phyloP scores from a whole-genome alignment of 2,797 vertebrate species.

The Peromyscus aztecus region DNA sequence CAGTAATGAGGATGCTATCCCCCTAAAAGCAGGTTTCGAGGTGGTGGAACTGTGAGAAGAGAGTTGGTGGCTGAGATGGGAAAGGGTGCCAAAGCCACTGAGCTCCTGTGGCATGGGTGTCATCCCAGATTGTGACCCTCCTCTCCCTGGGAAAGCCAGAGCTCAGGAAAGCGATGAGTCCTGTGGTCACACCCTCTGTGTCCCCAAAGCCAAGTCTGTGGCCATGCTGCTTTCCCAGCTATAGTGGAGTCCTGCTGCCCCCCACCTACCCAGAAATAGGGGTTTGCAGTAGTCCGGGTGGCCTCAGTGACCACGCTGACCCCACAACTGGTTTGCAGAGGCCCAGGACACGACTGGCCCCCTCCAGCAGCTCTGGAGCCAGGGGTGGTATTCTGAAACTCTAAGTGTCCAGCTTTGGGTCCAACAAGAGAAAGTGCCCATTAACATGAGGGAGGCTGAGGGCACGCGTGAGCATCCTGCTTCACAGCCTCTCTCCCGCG shows the following conservation, averaged over 20 bases:
- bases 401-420: background rate
- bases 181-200: background rate
- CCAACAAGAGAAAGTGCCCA: background rate
- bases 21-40: background rate
- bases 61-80: background rate
- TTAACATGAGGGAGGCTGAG: background rate
- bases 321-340: background rate
- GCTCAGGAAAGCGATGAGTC: background rate
- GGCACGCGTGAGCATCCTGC: fast-evolving
- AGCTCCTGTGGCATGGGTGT: background rate
- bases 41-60: background rate
- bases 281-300: background rate
- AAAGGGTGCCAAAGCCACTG: background rate
- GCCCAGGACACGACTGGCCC: too few species aligned
- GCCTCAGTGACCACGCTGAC: background rate
- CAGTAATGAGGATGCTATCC: background rate
- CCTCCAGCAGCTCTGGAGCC: background rate
- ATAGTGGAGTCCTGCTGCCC: background rate
- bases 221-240: background rate
- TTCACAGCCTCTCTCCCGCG: background rate
- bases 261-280: fast-evolving
- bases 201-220: background rate
- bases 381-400: too few species aligned
- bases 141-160: background rate
- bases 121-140: background rate